Evolutionary conservation across 2,797 vertebrate genomes (phyloP).

Genomic region (Agapornis canus): DNA sequence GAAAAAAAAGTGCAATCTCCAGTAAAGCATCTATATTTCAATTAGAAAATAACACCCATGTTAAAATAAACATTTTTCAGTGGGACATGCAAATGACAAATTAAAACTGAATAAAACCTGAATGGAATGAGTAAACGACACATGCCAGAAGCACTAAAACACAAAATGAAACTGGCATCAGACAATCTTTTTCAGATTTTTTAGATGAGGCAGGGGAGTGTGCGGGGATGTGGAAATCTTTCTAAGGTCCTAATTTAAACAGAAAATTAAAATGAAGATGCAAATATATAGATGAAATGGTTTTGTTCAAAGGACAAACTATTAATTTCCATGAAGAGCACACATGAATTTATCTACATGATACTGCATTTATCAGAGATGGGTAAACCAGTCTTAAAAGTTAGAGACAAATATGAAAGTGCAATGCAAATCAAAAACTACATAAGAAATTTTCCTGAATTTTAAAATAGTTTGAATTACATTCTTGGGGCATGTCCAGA

Average conservation of each 20-base stretch:
- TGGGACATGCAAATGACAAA: not conserved
- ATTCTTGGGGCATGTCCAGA: slow-evolving; percentile 21
- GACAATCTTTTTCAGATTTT: not conserved
- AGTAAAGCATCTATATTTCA: not conserved
- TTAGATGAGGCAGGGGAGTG: not conserved
- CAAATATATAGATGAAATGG: not conserved
- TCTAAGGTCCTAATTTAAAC: not conserved
- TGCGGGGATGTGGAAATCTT: not conserved
- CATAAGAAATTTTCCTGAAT: slow-evolving; percentile 2
- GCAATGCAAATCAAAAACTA: slow-evolving; percentile 14
- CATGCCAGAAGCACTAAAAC: not conserved
- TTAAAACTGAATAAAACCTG: not conserved
- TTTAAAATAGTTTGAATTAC: slow-evolving; percentile 26
- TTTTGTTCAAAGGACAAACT: not conserved
- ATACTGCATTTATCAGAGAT: not conserved
- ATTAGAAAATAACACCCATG: not conserved
- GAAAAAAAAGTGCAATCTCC: not conserved
- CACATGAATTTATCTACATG: not conserved
- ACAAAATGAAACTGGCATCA: not conserved
- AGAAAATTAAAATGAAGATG: not conserved
- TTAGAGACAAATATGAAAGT: not conserved
- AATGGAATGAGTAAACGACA: not conserved
- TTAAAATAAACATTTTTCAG: not conserved
- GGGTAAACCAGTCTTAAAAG: not conserved
- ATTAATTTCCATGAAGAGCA: not conserved